A percentile compares a stretch with the other conserved stretches of the same genome.
These are phyloP conservation scores for Melanophora roralis DNA, from an alignment of 2,888 invertebrate genomes.

Conservation along the genomic window DNA sequence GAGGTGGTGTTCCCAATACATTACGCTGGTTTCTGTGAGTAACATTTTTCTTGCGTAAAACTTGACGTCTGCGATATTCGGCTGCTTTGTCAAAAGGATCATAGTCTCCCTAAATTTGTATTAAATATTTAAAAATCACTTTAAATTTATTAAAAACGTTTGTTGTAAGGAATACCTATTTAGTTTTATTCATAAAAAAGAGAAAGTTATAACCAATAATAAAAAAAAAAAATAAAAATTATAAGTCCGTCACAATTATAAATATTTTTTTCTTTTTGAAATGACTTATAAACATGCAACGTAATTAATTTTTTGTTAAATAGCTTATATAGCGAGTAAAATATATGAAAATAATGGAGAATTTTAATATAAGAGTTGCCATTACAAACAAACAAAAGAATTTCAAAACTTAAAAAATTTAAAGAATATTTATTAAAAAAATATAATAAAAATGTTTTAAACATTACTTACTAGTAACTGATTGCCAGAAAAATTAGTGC, in stretches of 20 bases:
- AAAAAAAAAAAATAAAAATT: too few relatives aligned
- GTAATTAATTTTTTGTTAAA: conserved; percentile 34
- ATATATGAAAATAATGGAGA: neutral
- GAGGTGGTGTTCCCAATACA: conserved; percentile 77
- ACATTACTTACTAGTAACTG: conserved; percentile 70
- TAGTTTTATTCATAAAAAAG: too few relatives aligned
- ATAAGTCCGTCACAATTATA: too few relatives aligned
- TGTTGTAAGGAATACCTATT: too few relatives aligned
- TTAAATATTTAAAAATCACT: neutral
- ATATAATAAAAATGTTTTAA: too few relatives aligned
- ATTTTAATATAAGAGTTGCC: neutral
- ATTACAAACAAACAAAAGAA: neutral
- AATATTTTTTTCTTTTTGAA: too few relatives aligned
- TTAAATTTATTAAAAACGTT: neutral
- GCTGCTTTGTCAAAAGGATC: conserved; percentile 76
- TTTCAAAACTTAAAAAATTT: neutral
- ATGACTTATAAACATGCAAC: too few relatives aligned
- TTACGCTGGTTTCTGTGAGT: conserved; percentile 79
- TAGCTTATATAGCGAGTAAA: neutral
- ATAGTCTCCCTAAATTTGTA: conserved; percentile 77
- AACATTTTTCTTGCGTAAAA: conserved; percentile 82
- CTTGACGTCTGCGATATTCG: conserved; percentile 82
- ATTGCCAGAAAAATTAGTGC: conserved; percentile 82
- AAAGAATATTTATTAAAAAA: neutral
- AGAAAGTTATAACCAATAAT: too few relatives aligned